Evolutionary conservation across 2,797 vertebrate species (phyloP), one percentile per base, ranked within the genome.

Genomic region (Mergus octosetaceus): DNA sequence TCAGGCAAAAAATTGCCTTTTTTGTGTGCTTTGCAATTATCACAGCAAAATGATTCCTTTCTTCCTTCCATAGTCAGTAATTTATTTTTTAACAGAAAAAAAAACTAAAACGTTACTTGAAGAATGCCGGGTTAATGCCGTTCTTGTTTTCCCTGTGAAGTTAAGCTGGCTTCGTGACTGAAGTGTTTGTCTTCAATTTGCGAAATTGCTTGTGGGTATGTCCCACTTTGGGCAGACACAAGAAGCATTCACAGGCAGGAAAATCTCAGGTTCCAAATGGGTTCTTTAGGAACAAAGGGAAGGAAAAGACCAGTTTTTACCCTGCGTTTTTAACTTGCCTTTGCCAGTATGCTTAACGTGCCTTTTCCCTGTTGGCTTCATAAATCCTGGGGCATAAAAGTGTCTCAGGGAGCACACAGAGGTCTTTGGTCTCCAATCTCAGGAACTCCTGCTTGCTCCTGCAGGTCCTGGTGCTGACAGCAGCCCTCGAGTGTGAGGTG

Each of bases 1-100:
- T 87, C 92, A 94, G 93, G 93, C 90, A 95, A 95, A 95, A 95
- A 96, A 95, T 95, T 90, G 89, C 94, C 85, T 95, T 95, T 94
- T 89, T 83, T 93, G 91, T 96, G 87, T 84, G 94, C 93, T 90
- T 93, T 94, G 95, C 89, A 96, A 96, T 96, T 95, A 96, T 94
- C 89, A 53, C 91, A 95, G 93, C 79, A 78, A 96, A 96, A 85
- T 13, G 79, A 90, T 80, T 93, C 82, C 89, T 95, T 95, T 96
- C 90, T 96, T 92, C 92, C 85, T 89, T 39, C 57, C 0, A 1
- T 43, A 95, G 81, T 20, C 93, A 47, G 92, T 91, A 91, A 93
- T 96, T 87, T 93, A 69, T 92, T 97, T 56, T 73, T 95, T 96
- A 96, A 70, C 76, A 94, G 93, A 73, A 89, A 96, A 93, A 49